These are phyloP conservation scores for Drosophila mayri DNA, from an alignment of 1,140 invertebrate genomes.

Conservation along the genomic window DNA sequence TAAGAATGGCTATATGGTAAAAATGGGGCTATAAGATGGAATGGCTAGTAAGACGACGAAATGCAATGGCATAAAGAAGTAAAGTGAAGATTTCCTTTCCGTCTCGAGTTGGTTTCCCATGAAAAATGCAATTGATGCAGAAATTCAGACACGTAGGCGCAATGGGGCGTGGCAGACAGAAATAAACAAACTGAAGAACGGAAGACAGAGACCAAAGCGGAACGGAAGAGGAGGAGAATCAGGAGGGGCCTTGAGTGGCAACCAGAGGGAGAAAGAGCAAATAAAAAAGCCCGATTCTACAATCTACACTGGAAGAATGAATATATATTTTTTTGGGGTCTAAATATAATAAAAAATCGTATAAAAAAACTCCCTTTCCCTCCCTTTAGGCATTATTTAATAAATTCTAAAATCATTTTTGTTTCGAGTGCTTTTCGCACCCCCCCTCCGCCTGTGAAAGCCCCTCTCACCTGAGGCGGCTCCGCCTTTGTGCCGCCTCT, in stretches of 20 bases:
- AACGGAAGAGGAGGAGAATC: constrained; percentile 27
- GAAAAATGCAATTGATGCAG: constrained; percentile 78
- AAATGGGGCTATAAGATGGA: constrained; percentile 10
- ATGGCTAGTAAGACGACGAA: constrained; percentile 5
- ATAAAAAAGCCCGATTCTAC: constrained; percentile 7
- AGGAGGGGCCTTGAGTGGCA: constrained; percentile 3
- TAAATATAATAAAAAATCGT: neutral
- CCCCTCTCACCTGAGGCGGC: constrained; percentile 35
- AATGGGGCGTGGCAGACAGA: constrained; percentile 60
- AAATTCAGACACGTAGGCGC: constrained; percentile 64
- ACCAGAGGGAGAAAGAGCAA: neutral
- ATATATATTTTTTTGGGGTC: neutral
- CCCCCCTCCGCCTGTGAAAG: neutral
- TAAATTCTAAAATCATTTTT: neutral
- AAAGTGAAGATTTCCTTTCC: constrained; percentile 67
- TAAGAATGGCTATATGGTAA: neutral
- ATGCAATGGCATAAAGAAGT: constrained; percentile 28
- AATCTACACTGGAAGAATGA: constrained; percentile 5
- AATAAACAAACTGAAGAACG: constrained; percentile 26
- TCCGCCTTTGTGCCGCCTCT: constrained; percentile 33
- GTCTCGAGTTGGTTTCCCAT: constrained; percentile 50
- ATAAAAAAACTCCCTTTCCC: neutral
- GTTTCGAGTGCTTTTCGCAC: constrained; percentile 16
- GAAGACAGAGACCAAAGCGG: constrained; percentile 14
- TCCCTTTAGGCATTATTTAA: neutral